Conservation (phyloP, 2,888 invertebrate genomes). For the Lobophora halterata region DNA sequence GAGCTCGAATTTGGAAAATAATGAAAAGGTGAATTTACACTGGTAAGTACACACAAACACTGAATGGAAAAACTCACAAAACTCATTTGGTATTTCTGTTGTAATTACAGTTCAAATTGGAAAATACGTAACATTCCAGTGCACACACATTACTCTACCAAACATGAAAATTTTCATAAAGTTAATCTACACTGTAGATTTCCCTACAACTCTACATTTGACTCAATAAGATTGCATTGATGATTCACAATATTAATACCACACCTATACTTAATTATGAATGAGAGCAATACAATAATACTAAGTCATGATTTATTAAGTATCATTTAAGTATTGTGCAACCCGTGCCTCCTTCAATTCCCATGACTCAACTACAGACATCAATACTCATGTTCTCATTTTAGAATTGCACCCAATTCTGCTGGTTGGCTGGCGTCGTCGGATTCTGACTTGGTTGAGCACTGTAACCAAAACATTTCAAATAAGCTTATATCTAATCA, state of each 20-base stretch:
- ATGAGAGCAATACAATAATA: conserved; percentile 40
- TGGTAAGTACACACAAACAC: conserved; percentile 4
- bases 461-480: conserved; percentile 41
- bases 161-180: not conserved
- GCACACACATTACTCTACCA: conserved; percentile 3
- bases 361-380: conserved; percentile 40
- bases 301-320: conserved; percentile 52
- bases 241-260: conserved; percentile 17
- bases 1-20: too few species aligned
- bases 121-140: conserved; percentile 2
- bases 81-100: too few species aligned
- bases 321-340: conserved; percentile 71
- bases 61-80: conserved; percentile 8
- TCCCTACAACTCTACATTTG: conserved; percentile 14
- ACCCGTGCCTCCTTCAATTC: conserved; percentile 34
- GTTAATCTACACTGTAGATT: conserved; percentile 7
- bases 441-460: conserved; percentile 55
- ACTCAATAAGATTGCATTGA: conserved; percentile 9
- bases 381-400: conserved; percentile 51
- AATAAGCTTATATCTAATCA: too few species aligned
- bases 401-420: conserved; percentile 76
- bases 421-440: conserved; percentile 66
- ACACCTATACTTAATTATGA: conserved; percentile 18
- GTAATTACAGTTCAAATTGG: not conserved
- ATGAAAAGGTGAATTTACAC: too few species aligned